Conservation (phyloP, 2,113 vertebrate species). For the Puntigrus tetrazona region DNA sequence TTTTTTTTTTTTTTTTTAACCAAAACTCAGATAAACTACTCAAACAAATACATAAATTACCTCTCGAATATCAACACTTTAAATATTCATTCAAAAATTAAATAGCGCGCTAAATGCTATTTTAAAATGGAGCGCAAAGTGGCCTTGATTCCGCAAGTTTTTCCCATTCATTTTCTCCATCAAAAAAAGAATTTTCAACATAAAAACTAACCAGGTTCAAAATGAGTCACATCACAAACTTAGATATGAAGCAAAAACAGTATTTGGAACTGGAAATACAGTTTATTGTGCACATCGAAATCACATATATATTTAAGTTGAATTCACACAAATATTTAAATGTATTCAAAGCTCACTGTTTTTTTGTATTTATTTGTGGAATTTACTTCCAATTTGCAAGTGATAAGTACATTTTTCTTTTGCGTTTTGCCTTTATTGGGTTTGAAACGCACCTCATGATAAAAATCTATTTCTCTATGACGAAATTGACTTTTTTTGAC, state of each 20-base stretch:
- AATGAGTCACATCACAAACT: background rate
- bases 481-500: too few relatives aligned
- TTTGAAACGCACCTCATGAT: too few relatives aligned
- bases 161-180: background rate
- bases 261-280: background rate
- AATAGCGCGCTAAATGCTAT: background rate
- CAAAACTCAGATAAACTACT: constrained; percentile 19
- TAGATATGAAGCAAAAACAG: background rate
- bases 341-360: background rate
- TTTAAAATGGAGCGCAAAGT: background rate
- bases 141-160: background rate
- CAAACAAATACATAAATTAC: constrained; percentile 23
- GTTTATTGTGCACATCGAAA: background rate
- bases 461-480: too few relatives aligned
- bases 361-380: too few relatives aligned
- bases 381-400: too few relatives aligned
- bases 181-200: background rate
- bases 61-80: background rate
- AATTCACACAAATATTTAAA: background rate
- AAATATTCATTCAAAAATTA: constrained; percentile 6
- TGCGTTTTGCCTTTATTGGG: too few relatives aligned
- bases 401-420: too few relatives aligned
- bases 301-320: background rate
- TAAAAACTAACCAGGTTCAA: background rate
- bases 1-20: background rate